Evolutionary conservation across 1,140 invertebrate species (phyloP), one percentile per base, ranked within the genome.

Genomic region (Cotesia typhae): DNA sequence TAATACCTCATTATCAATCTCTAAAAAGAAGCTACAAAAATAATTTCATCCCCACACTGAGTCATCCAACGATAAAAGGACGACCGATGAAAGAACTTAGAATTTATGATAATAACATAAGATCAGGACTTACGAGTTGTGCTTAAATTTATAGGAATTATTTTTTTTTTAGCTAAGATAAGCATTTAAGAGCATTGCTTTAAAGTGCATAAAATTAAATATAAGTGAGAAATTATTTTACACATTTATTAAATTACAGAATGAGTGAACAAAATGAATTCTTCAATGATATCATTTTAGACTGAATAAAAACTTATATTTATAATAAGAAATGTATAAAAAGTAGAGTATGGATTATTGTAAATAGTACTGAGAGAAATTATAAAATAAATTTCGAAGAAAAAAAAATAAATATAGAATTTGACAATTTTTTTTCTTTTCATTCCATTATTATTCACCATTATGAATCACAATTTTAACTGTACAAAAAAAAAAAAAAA

Each of bases 401-500:
- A 53, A 74, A 72, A 67, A 61, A 67, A 55, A 57, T 47, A 69
- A 65, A 65, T 52, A 64, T 67, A 76, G 72, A 53, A 63, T 69
- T 55, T 70, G 61, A 59, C 57, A 70, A 64, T 68, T 72, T 78
- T 72, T 76, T 77, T 81, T 77, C 75, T 78, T 73, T 78, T 79
- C 52, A 78, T 74, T 67, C 77, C 73, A 77, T 60, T 79, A 78
- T 78, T 79, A 79, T 75, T 71, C 71, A 80, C 75, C 75, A 77
- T 81, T 74, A 75, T 77, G 75, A 83, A 79, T 83, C 80, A 83
- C 80, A 83, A 80, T 81, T 79, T 83, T 77, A 74, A 77, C 79
- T 83, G 80, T 84, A 83, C 81, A 84, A 84, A 84, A 84, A 70
- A 81, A 83, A 41, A 81, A 83, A 41, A 14, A 14, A 84, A 84